Evolutionary conservation across 2,888 invertebrate genomes (phyloP).

Genomic region (Latrodectus hesperus): DNA sequence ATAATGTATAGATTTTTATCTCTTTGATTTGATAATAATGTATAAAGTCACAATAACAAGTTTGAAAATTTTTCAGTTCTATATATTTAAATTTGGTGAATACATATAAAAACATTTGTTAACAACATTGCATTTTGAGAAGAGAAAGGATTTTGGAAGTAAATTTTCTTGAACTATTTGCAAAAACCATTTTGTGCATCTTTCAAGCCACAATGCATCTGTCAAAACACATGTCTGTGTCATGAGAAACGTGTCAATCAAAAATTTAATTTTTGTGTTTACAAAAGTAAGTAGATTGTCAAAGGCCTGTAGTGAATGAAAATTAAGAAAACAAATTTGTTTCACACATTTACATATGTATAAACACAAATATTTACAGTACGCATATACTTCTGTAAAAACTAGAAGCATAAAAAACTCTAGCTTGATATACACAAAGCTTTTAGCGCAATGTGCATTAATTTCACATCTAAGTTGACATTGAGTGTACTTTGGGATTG

Average conservation of each 20-base stretch:
- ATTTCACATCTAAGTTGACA: constrained; percentile 69
- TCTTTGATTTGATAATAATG: no score
- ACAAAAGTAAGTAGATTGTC: constrained; percentile 70
- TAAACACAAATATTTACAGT: constrained; percentile 69
- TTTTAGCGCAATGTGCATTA: constrained; percentile 69
- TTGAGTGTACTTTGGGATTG: constrained; percentile 64
- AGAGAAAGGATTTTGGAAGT: no score
- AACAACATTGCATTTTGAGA: no score
- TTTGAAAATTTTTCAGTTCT: no score
- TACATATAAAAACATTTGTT: no score
- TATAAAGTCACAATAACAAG: no score
- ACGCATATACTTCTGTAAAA: constrained; percentile 69
- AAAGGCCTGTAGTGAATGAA: constrained; percentile 67
- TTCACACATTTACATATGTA: constrained; percentile 67
- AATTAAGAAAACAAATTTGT: constrained; percentile 56
- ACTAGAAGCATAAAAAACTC: constrained; percentile 68
- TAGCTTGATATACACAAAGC: constrained; percentile 68
- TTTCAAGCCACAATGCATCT: constrained; percentile 22
- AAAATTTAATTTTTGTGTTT: constrained; percentile 64
- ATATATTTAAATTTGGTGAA: no score
- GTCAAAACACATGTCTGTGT: constrained; percentile 51
- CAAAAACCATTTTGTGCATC: background rate
- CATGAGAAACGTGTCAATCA: constrained; percentile 54
- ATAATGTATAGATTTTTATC: no score
- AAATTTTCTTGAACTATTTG: background rate